phyloP scores from a whole-genome alignment of 1,140 invertebrate genomes.

The Pinna nobilis region DNA sequence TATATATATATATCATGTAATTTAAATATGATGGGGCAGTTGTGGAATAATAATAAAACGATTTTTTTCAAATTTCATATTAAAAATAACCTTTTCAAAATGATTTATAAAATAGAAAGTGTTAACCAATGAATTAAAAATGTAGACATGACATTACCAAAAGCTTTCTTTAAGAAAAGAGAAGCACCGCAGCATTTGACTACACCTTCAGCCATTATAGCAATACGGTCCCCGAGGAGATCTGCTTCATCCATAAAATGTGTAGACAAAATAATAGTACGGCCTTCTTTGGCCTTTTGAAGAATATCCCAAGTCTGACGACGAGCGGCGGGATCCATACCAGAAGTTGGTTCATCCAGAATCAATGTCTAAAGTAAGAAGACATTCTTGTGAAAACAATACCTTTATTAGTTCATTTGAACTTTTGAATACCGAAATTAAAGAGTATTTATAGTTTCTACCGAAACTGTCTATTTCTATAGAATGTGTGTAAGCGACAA shows the following conservation, averaged over 20 bases:
- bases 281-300: constrained; percentile 75
- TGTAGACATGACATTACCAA: constrained; percentile 78
- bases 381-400: neutral
- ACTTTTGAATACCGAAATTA: no score
- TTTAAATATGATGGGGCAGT: no score
- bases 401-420: no score
- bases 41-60: no score
- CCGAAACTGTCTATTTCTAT: no score
- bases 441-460: no score
- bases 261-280: constrained; percentile 94
- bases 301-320: constrained; percentile 89
- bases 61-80: no score
- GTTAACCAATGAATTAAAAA: neutral
- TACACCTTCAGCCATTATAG: constrained; percentile 90
- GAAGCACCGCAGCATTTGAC: constrained; percentile 89
- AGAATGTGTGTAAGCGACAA: no score
- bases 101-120: neutral
- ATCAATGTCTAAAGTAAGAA: constrained; percentile 63
- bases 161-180: constrained; percentile 90
- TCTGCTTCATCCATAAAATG: constrained; percentile 99
- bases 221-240: constrained; percentile 92
- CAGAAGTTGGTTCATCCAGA: constrained; percentile 88
- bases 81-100: no score
- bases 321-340: constrained; percentile 95
- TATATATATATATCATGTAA: no score